A percentile compares a stretch with the other conserved stretches of the same genome.
These are phyloP conservation scores for Coturnix japonica DNA, from an alignment of 2,113 vertebrate species.

Conservation along the genomic window DNA sequence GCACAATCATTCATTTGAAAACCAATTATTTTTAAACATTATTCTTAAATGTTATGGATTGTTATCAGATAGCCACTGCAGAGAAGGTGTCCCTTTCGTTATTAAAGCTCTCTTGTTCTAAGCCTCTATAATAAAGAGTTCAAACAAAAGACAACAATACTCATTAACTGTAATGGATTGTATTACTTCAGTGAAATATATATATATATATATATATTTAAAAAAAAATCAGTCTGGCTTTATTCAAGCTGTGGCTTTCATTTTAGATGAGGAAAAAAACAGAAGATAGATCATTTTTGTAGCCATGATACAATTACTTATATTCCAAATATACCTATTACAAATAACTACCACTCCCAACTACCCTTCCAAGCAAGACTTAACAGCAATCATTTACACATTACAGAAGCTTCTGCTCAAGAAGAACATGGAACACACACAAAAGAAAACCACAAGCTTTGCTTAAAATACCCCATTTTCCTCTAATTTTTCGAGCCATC, in stretches of 20 bases:
- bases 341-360: neutral
- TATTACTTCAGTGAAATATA: neutral
- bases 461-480: neutral
- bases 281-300: neutral
- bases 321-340: neutral
- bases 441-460: neutral
- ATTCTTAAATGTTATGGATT: slow-evolving; percentile 28
- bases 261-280: neutral
- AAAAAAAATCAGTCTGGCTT: neutral
- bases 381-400: neutral
- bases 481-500: neutral
- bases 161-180: slow-evolving; percentile 30
- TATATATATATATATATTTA: neutral
- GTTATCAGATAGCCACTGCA: slow-evolving; percentile 35
- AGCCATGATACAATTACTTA: neutral
- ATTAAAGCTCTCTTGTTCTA: slow-evolving; percentile 37
- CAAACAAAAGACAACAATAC: slow-evolving; percentile 45
- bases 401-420: neutral
- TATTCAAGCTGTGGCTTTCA: neutral
- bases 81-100: slow-evolving; percentile 13
- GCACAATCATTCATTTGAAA: slow-evolving; percentile 25
- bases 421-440: neutral
- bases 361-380: slow-evolving; percentile 3
- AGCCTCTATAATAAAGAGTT: slow-evolving; percentile 31
- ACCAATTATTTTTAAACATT: slow-evolving; percentile 38